phyloP scores from a whole-genome alignment of 2,888 invertebrate genomes.

The Drosophila mimetica region DNA sequence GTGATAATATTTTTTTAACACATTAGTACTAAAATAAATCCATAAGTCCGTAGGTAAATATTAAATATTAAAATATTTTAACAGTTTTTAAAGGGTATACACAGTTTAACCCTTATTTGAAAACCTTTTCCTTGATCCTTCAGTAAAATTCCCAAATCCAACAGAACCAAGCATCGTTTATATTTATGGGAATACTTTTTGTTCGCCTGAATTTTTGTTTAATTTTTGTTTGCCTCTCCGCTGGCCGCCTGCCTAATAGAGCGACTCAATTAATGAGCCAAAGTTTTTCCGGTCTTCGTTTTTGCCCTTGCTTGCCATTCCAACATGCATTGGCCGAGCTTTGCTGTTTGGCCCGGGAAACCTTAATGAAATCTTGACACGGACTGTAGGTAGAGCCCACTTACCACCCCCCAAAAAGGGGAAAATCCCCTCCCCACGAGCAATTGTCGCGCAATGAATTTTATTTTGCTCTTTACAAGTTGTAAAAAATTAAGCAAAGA shows the following conservation, averaged over 20 bases:
- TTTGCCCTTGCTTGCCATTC: conserved; percentile 13
- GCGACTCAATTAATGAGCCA: conserved; percentile 78
- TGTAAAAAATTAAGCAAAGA: conserved; percentile 45
- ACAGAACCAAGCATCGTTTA: conserved; percentile 61
- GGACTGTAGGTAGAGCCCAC: conserved; percentile 45
- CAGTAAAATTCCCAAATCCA: conserved; percentile 1
- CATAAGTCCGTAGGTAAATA: too few relatives aligned
- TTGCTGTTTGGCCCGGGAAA: conserved; percentile 47
- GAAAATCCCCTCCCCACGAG: background rate
- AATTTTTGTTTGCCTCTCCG: conserved; percentile 34
- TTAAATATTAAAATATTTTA: too few relatives aligned
- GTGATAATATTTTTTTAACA: too few relatives aligned
- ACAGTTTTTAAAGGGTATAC: conserved; percentile 21
- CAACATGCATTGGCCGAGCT: conserved; percentile 59
- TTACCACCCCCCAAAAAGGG: background rate
- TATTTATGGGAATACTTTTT: conserved; percentile 71
- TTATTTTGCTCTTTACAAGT: conserved; percentile 71
- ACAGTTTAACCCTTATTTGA: background rate
- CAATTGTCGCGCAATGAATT: conserved; percentile 77
- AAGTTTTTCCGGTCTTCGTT: conserved; percentile 53
- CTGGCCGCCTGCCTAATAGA: conserved; percentile 56
- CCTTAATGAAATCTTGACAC: conserved; percentile 80
- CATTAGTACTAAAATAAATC: too few relatives aligned
- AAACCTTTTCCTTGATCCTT: background rate
- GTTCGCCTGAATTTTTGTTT: conserved; percentile 55